These are phyloP conservation scores for Nymphalis io DNA, from an alignment of 1,140 invertebrate species.

Conservation along the genomic window DNA sequence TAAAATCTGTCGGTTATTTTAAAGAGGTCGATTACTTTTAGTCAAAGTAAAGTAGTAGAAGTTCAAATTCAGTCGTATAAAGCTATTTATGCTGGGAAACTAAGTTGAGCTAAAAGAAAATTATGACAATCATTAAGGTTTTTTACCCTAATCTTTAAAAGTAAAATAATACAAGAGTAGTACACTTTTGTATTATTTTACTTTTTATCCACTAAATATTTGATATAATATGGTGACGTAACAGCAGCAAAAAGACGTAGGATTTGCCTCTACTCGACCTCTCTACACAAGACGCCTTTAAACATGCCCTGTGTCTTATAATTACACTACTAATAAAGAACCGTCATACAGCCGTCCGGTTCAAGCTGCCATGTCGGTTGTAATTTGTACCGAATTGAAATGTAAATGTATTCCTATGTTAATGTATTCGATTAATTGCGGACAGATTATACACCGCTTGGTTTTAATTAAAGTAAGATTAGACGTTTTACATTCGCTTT, in stretches of 20 bases:
- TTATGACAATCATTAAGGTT: too few relatives aligned
- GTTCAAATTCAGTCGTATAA: too few relatives aligned
- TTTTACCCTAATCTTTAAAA: too few relatives aligned
- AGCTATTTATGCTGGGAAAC: too few relatives aligned
- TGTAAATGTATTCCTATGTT: conserved; percentile 47
- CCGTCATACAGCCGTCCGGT: neutral
- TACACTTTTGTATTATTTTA: too few relatives aligned
- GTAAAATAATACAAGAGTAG: too few relatives aligned
- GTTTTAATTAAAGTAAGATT: conserved; percentile 22
- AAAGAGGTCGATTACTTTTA: too few relatives aligned
- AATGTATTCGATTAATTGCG: conserved; percentile 48
- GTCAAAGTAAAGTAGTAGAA: too few relatives aligned
- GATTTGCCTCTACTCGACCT: neutral
- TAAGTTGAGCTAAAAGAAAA: too few relatives aligned
- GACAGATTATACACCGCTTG: conserved; percentile 24
- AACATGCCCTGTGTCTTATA: neutral
- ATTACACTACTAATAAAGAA: conserved; percentile 1
- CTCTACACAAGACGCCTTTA: neutral
- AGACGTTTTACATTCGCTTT: conserved; percentile 5
- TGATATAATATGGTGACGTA: too few relatives aligned
- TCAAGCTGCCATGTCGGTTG: conserved; percentile 17
- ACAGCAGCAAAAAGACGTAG: too few relatives aligned
- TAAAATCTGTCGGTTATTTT: too few relatives aligned
- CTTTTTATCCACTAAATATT: neutral
- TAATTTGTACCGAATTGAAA: conserved; percentile 39